Evolutionary conservation across 2,888 invertebrate species (phyloP).

Genomic region (Drosophila meridionalis): DNA sequence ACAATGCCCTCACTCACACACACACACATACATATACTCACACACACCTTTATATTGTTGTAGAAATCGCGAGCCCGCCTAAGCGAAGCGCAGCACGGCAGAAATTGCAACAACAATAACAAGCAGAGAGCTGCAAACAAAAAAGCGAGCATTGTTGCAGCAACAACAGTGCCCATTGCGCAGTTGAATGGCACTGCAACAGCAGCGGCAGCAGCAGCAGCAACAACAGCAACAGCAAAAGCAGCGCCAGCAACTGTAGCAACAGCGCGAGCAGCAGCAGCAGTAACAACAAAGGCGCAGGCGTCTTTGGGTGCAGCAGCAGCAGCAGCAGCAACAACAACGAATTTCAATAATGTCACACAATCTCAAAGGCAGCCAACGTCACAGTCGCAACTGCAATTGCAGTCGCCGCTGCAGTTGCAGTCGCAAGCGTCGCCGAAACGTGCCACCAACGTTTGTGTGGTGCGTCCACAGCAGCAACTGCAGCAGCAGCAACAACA

Average conservation of each 20-base stretch:
- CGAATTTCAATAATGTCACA: slow-evolving; percentile 79
- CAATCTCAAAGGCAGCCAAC: slow-evolving; percentile 75
- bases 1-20: slow-evolving; percentile 33
- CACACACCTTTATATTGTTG: slow-evolving; percentile 32
- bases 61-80: slow-evolving; percentile 82
- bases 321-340: slow-evolving; percentile 56
- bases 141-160: slow-evolving; percentile 57
- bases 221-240: slow-evolving; percentile 14
- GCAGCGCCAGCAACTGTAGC: slow-evolving; percentile 38
- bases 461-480: slow-evolving; percentile 81
- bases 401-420: slow-evolving; percentile 64
- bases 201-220: slow-evolving; percentile 31
- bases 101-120: slow-evolving; percentile 46
- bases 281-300: slow-evolving; percentile 72
- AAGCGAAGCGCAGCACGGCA: slow-evolving; percentile 66
- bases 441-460: slow-evolving; percentile 76
- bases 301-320: slow-evolving; percentile 68
- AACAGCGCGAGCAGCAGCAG: slow-evolving; percentile 66
- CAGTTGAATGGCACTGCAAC: slow-evolving; percentile 62
- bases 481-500: slow-evolving; percentile 59
- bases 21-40: background rate
- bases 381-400: slow-evolving; percentile 57
- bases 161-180: slow-evolving; percentile 46
- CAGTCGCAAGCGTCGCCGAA: slow-evolving; percentile 68
- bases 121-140: slow-evolving; percentile 49